These are phyloP conservation scores for Cataglyphis hispanica DNA, from an alignment of 1,140 invertebrate genomes.

Conservation along the genomic window DNA sequence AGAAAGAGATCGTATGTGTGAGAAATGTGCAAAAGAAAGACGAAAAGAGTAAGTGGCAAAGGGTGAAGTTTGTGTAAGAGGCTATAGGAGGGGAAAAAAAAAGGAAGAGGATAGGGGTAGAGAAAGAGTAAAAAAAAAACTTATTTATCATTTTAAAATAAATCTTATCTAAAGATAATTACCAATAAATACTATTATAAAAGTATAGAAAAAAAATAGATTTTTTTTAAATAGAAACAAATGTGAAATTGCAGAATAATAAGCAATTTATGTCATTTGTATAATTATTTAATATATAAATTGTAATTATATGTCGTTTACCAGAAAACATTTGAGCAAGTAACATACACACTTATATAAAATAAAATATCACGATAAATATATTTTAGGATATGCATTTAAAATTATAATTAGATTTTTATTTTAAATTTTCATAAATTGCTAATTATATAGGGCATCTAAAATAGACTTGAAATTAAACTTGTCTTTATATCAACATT, in stretches of 20 bases:
- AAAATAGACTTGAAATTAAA: background rate
- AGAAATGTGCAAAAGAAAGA: slow-evolving; percentile 24
- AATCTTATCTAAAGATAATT: slow-evolving; percentile 11
- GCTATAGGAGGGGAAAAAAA: slow-evolving; percentile 21
- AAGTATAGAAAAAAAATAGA: background rate
- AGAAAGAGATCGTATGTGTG: slow-evolving; percentile 35
- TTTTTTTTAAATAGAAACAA: background rate
- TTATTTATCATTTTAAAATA: slow-evolving; percentile 45
- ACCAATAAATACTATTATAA: background rate
- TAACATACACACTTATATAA: too few species aligned
- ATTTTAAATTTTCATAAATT: too few species aligned
- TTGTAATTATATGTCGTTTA: too few species aligned
- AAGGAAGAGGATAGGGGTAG: background rate
- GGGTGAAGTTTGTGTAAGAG: slow-evolving; percentile 34
- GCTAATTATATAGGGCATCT: too few species aligned
- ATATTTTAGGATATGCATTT: too few species aligned
- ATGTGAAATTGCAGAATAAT: background rate
- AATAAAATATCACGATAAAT: too few species aligned
- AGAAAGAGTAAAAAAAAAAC: slow-evolving; percentile 1
- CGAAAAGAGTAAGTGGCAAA: background rate
- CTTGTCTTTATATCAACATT: background rate
- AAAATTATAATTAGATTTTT: too few species aligned
- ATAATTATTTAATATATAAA: too few species aligned
- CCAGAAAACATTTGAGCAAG: too few species aligned
- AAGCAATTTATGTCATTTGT: background rate